Percentiles rank a stretch among this genome's conserved stretches.
Evolutionary conservation across 2,113 vertebrate genomes (phyloP).

Genomic region (Centrocercus urophasianus): DNA sequence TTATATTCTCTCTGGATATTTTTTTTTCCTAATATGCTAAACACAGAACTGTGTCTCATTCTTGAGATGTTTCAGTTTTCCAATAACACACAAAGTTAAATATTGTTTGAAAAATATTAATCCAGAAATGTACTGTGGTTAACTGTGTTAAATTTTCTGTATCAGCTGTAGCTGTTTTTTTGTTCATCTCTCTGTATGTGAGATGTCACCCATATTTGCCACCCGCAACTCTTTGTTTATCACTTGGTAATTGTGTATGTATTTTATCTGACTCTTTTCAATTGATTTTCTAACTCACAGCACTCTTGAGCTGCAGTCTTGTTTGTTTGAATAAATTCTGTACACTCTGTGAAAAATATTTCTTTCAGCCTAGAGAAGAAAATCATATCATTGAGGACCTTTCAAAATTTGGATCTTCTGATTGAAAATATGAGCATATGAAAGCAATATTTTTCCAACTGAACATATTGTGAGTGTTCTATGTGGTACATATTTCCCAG

Average conservation of each 20-base stretch:
- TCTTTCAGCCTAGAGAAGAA: background rate
- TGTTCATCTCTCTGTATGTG: background rate
- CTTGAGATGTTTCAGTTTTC: background rate
- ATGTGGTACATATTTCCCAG: background rate
- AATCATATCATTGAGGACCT: background rate
- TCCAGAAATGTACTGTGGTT: background rate
- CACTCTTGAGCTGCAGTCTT: background rate
- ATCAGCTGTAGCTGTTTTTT: background rate
- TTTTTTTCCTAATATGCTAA: background rate
- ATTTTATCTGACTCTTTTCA: background rate
- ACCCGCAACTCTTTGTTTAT: background rate
- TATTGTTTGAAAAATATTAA: background rate
- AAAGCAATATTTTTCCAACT: background rate
- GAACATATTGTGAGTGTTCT: background rate
- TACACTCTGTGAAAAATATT: background rate
- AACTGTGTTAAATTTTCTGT: background rate
- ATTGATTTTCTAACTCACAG: conserved; percentile 3
- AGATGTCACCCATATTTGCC: background rate
- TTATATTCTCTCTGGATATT: background rate
- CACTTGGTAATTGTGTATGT: background rate
- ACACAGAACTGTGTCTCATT: background rate
- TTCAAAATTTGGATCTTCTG: background rate
- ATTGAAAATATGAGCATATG: background rate
- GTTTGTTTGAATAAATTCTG: background rate
- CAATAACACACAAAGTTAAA: background rate